Evolutionary conservation across 2,888 invertebrate species (phyloP).

Genomic region (Cephalotes varians): DNA sequence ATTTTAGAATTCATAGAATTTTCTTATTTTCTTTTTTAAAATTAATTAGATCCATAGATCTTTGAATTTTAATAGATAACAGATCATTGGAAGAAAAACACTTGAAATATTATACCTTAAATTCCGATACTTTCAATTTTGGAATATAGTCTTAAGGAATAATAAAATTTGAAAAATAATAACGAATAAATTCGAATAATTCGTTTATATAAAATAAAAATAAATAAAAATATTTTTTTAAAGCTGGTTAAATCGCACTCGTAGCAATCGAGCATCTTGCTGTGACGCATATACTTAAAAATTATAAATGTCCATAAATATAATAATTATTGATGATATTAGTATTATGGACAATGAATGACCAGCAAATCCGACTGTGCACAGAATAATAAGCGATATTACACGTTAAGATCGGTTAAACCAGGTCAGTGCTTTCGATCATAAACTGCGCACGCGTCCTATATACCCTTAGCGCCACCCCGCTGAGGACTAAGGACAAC

Average conservation of each 20-base stretch:
- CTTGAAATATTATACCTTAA: not conserved
- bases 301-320: slow-evolving; percentile 2
- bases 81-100: not conserved
- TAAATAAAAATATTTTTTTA: not conserved
- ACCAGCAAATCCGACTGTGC: slow-evolving; percentile 20
- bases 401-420: slow-evolving; percentile 81
- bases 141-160: not conserved
- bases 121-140: not conserved
- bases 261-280: not conserved
- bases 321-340: slow-evolving; percentile 30
- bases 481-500: slow-evolving; percentile 83
- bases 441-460: slow-evolving; percentile 83
- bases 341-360: slow-evolving; percentile 6
- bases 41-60: not conserved
- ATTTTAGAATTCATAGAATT: not conserved
- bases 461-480: slow-evolving; percentile 82
- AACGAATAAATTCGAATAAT: not conserved
- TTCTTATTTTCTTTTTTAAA: not conserved
- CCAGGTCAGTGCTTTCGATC: slow-evolving; percentile 85
- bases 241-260: not conserved
- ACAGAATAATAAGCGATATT: slow-evolving; percentile 59
- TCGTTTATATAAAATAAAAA: not conserved
- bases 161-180: not conserved
- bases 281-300: not conserved
- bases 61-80: not conserved